phyloP scores from a whole-genome alignment of 1,140 invertebrate genomes.

The Pseudomyrmex pallidus region DNA sequence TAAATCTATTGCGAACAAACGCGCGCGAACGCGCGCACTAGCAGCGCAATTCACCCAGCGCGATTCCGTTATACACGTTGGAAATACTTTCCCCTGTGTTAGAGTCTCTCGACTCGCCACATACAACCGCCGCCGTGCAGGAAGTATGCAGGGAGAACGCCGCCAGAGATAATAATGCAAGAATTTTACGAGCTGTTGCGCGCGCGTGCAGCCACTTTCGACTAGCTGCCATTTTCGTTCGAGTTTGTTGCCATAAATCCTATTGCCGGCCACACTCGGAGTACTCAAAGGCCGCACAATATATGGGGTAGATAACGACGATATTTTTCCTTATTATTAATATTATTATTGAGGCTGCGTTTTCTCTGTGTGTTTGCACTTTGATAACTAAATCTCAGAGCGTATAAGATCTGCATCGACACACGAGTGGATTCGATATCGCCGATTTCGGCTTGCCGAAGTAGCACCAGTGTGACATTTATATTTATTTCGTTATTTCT shows the following conservation, averaged over 20 bases:
- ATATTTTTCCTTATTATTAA: neutral
- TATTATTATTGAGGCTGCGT: slow-evolving; percentile 3
- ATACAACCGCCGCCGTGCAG: no score
- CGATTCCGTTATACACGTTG: slow-evolving; percentile 69
- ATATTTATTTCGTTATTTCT: no score
- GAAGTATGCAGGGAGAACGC: slow-evolving; percentile 72
- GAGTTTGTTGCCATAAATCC: slow-evolving; percentile 63
- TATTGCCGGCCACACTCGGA: neutral
- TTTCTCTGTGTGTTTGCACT: neutral
- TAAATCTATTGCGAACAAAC: slow-evolving; percentile 58
- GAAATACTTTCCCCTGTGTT: slow-evolving; percentile 64
- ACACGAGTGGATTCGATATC: no score
- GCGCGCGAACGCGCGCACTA: neutral
- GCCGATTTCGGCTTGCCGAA: no score
- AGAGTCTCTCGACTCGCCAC: slow-evolving; percentile 53
- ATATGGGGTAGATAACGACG: slow-evolving; percentile 4
- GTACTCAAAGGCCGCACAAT: neutral
- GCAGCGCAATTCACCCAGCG: slow-evolving; percentile 29
- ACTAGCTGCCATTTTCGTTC: slow-evolving; percentile 70
- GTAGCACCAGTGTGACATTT: no score
- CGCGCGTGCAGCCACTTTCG: slow-evolving; percentile 69
- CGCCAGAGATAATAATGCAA: slow-evolving; percentile 62
- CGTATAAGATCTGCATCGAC: neutral
- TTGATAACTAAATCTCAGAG: slow-evolving; percentile 18
- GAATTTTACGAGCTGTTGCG: slow-evolving; percentile 68